Conservation (phyloP, 2,888 invertebrate species). For the Nowickia ferox region DNA sequence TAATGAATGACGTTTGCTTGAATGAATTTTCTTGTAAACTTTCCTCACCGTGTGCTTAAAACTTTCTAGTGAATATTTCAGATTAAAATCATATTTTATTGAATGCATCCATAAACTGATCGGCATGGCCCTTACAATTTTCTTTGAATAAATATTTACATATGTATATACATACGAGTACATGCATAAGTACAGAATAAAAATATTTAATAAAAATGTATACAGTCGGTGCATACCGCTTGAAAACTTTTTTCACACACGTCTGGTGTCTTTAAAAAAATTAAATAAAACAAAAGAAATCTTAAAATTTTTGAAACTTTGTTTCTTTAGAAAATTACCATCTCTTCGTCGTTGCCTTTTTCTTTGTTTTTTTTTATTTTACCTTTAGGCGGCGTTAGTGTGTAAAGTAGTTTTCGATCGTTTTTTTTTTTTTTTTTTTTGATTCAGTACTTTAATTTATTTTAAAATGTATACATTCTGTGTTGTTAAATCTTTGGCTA, state of each 20-base stretch:
- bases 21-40: no score
- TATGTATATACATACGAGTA: no score
- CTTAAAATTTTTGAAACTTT: constrained; percentile 50
- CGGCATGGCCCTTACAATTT: no score
- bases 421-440: constrained; percentile 46
- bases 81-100: no score
- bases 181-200: no score
- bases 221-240: background rate
- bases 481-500: constrained; percentile 44
- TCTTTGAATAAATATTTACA: no score
- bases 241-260: constrained; percentile 17
- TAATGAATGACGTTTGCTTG: no score
- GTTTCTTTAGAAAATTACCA: constrained; percentile 44
- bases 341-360: constrained; percentile 21
- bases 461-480: constrained; percentile 66
- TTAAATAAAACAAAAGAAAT: constrained; percentile 46
- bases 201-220: background rate
- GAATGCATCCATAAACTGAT: no score
- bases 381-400: constrained; percentile 64
- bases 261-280: constrained; percentile 9
- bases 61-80: no score
- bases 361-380: constrained; percentile 8
- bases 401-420: constrained; percentile 51
- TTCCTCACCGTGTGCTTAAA: no score
- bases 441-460: constrained; percentile 39